Evolutionary conservation across 2,888 invertebrate species (phyloP).

Genomic region (Plusia festucae): DNA sequence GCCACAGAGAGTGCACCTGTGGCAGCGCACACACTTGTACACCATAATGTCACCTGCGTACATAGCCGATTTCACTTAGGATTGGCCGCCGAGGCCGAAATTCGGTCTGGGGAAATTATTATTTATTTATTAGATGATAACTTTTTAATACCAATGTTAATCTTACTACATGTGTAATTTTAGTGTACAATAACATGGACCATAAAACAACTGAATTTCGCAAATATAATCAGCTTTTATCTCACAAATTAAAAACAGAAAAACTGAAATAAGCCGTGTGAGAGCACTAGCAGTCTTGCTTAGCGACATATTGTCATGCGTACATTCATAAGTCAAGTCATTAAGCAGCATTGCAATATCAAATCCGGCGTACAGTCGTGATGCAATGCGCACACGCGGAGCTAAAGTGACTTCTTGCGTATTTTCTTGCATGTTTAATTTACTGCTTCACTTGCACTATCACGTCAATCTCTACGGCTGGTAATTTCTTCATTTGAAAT

Average conservation of each 20-base stretch:
- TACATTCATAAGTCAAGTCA: constrained; percentile 3
- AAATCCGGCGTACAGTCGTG: constrained; percentile 20
- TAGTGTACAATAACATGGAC: no score
- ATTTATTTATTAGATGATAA: no score
- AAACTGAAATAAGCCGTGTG: background rate
- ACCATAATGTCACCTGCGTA: no score
- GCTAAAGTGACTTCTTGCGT: constrained; percentile 14
- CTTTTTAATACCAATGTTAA: no score
- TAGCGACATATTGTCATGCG: background rate
- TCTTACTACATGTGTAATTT: no score
- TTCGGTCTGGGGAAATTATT: no score
- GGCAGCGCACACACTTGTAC: no score
- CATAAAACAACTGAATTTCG: background rate
- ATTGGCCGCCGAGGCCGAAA: no score
- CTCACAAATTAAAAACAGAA: background rate
- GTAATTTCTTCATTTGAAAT: background rate
- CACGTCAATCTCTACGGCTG: constrained; percentile 2
- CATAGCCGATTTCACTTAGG: no score
- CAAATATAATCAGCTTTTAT: background rate
- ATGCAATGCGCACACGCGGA: constrained; percentile 14
- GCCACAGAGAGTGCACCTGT: no score
- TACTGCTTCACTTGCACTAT: constrained; percentile 8
- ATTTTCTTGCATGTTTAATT: constrained; percentile 19
- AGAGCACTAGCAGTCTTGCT: background rate
- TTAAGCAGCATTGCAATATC: constrained; percentile 12